phyloP scores from a whole-genome alignment of 2,797 vertebrate genomes.

The Spinus pinus region DNA sequence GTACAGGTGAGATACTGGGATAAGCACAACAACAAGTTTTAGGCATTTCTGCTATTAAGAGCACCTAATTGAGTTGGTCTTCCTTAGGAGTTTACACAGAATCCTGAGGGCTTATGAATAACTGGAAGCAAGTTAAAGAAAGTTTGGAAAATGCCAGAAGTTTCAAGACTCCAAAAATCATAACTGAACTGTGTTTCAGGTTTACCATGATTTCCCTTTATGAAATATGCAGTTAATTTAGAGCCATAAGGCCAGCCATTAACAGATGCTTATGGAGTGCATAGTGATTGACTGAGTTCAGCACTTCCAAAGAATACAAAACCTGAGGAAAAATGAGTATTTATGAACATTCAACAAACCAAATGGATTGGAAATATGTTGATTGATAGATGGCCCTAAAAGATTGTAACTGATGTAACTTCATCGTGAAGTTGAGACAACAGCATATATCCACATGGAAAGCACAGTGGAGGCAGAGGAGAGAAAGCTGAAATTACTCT shows the following conservation, averaged over 20 bases:
- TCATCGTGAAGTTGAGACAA: neutral
- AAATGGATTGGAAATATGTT: neutral
- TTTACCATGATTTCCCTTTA: neutral
- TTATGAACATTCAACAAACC: neutral
- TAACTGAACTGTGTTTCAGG: neutral
- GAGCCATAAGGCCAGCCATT: neutral
- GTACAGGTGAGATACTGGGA: neutral
- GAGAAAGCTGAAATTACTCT: neutral
- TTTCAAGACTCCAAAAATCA: neutral
- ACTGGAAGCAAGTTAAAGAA: neutral
- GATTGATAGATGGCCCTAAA: neutral
- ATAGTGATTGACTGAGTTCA: neutral
- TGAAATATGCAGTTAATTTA: neutral
- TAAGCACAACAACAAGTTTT: neutral
- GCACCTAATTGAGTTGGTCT: neutral
- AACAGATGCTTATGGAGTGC: neutral
- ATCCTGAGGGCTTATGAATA: neutral
- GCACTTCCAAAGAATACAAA: neutral
- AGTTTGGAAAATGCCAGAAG: neutral
- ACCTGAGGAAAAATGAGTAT: neutral
- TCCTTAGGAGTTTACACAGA: neutral
- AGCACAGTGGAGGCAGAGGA: neutral
- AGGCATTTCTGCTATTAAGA: neutral
- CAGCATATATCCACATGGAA: neutral
- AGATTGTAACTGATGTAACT: neutral